Evolutionary conservation across 2,888 invertebrate genomes (phyloP).

Genomic region (Pristionchus entomophagus): DNA sequence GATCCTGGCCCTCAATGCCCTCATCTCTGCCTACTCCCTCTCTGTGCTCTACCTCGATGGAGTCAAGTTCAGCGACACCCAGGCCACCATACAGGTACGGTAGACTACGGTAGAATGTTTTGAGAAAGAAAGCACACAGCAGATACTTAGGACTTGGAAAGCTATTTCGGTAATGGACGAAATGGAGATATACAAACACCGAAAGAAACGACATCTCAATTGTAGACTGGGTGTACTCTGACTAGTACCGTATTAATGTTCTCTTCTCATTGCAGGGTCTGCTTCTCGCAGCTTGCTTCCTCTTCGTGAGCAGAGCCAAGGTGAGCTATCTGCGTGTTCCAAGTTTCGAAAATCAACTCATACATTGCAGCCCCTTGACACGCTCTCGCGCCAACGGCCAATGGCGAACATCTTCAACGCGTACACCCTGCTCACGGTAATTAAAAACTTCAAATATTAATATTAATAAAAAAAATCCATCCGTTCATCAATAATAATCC

Average conservation of each 20-base stretch:
- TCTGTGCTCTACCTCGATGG: slow-evolving; percentile 98
- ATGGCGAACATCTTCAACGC: slow-evolving; percentile 98
- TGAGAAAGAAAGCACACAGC: too few species aligned
- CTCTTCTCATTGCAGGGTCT: slow-evolving; percentile 84
- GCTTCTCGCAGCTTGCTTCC: slow-evolving; percentile 93
- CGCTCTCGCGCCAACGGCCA: slow-evolving; percentile 92
- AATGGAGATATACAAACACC: not conserved
- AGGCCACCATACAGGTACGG: slow-evolving; percentile 86
- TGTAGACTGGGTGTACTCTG: too few species aligned
- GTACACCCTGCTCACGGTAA: slow-evolving; percentile 92
- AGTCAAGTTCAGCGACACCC: slow-evolving; percentile 90
- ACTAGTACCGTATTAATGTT: not conserved
- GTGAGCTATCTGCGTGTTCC: slow-evolving; percentile 78
- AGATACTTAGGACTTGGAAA: too few species aligned
- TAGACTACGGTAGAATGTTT: too few species aligned
- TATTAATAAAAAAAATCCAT: not conserved
- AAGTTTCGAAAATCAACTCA: not conserved
- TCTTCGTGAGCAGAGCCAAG: slow-evolving; percentile 98
- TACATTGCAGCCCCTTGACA: slow-evolving; percentile 88
- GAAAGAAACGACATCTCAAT: too few species aligned
- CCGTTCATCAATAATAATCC: too few species aligned
- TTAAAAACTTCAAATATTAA: too few species aligned
- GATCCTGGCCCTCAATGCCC: slow-evolving; percentile 96
- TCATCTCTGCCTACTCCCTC: slow-evolving; percentile 95
- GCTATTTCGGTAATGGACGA: too few species aligned